Evolutionary conservation across 2,888 invertebrate genomes (phyloP).

Genomic region (Macaria notata): DNA sequence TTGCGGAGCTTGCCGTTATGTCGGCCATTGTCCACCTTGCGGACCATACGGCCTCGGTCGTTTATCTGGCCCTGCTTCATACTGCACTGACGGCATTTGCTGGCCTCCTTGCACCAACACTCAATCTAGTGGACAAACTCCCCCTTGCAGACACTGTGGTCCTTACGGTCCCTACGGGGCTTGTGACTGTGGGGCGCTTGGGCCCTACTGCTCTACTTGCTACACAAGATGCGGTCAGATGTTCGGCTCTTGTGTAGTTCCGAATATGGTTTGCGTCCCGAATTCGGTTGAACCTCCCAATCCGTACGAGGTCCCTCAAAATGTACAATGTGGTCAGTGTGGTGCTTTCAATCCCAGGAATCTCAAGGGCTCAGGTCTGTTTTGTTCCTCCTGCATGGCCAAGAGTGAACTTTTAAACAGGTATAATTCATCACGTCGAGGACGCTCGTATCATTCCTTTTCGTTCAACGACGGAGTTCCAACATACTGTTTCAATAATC

Average conservation of each 20-base stretch:
- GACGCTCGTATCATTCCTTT: not conserved
- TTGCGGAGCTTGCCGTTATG: constrained; percentile 1
- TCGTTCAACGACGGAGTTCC: not conserved
- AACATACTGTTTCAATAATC: not conserved
- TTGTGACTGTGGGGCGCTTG: constrained; percentile 3
- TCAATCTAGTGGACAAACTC: not conserved
- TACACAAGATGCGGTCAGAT: not conserved
- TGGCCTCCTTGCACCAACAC: constrained; percentile 4
- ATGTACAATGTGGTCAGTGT: no score
- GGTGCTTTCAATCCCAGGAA: no score
- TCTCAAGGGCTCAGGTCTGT: no score
- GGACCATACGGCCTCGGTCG: constrained; percentile 7
- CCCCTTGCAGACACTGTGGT: not conserved
- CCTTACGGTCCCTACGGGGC: constrained; percentile 4
- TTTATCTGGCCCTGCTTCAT: not conserved
- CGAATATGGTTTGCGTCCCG: not conserved
- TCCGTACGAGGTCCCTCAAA: no score
- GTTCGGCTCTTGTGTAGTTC: not conserved
- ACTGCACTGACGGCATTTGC: constrained; percentile 2
- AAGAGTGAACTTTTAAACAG: no score
- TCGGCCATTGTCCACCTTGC: constrained; percentile 9
- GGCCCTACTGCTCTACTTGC: not conserved
- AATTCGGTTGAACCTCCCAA: not conserved
- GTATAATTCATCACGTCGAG: no score
- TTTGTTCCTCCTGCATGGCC: no score